phyloP scores from a whole-genome alignment of 2,113 vertebrate genomes.

The Meriones unguiculatus region DNA sequence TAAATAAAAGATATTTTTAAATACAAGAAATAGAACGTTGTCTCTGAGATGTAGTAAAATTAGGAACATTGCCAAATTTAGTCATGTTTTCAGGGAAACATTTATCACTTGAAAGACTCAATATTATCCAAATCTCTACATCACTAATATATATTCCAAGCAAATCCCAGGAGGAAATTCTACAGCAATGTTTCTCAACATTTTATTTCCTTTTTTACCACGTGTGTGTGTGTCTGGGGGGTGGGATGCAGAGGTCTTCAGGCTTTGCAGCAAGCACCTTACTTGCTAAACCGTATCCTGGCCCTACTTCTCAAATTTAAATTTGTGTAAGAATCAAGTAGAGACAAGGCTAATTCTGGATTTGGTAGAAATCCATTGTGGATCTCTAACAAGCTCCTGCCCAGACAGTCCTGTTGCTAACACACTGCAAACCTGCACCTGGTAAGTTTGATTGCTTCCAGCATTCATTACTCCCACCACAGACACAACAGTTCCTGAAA shows the following conservation, averaged over 20 bases:
- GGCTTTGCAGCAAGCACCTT: neutral
- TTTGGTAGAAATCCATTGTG: neutral
- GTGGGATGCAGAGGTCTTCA: neutral
- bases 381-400: conserved; percentile 12
- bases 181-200: neutral
- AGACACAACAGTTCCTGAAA: neutral
- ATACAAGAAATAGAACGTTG: conserved; percentile 39
- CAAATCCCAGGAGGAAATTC: neutral
- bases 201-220: neutral
- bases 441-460: neutral
- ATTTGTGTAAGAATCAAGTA: conserved; percentile 19
- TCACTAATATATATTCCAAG: conserved; percentile 31
- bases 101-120: neutral
- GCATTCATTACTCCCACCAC: neutral
- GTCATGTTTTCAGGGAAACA: conserved; percentile 19
- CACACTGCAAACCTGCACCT: neutral
- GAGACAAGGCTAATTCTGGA: neutral
- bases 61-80: neutral
- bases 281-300: neutral
- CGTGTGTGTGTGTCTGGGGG: neutral
- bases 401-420: neutral
- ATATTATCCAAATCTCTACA: neutral
- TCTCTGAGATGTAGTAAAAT: conserved; percentile 21
- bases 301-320: neutral
- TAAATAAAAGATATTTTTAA: neutral